phyloP scores from a whole-genome alignment of 2,888 invertebrate genomes.

The Peribatodes rhomboidaria region DNA sequence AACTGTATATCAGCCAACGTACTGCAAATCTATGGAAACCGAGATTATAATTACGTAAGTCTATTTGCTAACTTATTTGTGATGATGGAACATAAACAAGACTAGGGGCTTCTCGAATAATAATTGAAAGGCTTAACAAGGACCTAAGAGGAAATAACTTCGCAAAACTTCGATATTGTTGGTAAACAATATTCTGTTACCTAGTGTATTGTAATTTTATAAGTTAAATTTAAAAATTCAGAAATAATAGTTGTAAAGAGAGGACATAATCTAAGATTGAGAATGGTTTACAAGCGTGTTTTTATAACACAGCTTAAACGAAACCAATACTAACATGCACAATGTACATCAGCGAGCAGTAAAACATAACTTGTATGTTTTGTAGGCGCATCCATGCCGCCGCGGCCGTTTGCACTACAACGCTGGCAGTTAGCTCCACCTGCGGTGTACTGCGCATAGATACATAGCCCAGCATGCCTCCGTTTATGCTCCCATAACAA shows the following conservation, averaged over 20 bases:
- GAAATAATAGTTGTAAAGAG: background rate
- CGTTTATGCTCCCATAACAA: conserved; percentile 67
- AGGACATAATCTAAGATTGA: too few relatives aligned
- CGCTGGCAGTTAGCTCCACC: conserved; percentile 67
- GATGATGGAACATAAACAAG: conserved; percentile 17
- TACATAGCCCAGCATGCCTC: conserved; percentile 55
- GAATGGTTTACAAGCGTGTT: background rate
- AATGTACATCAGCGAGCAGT: conserved; percentile 56
- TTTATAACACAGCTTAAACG: conserved; percentile 46
- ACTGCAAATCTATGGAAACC: conserved; percentile 9
- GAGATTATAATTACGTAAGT: conserved; percentile 36
- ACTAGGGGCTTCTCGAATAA: background rate
- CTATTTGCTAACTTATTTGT: conserved; percentile 10
- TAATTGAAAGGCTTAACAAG: conserved; percentile 1
- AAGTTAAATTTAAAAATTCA: background rate
- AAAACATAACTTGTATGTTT: conserved; percentile 60
- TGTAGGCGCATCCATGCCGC: conserved; percentile 51
- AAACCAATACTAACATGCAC: conserved; percentile 54
- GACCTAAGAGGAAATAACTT: background rate
- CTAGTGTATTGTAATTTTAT: too few relatives aligned
- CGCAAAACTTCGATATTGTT: too few relatives aligned
- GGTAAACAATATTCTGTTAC: too few relatives aligned
- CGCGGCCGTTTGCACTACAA: conserved; percentile 61
- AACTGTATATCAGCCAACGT: conserved; percentile 12
- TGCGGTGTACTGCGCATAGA: conserved; percentile 54